These are phyloP conservation scores for Drosophila pseudotalamancana DNA, from an alignment of 2,888 invertebrate genomes.

Conservation along the genomic window DNA sequence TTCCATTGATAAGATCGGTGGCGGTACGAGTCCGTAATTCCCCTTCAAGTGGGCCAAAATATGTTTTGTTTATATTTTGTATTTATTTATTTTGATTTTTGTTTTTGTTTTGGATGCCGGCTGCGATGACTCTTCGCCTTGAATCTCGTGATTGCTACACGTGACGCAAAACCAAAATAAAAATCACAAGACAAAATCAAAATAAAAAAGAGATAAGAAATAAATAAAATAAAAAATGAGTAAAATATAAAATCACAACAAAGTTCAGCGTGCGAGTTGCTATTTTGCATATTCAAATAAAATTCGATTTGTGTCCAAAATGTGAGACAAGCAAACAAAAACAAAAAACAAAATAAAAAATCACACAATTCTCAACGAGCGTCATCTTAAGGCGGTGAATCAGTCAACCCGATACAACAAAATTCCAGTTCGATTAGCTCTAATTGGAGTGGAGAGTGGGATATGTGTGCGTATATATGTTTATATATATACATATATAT, in stretches of 20 bases:
- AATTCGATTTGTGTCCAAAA: conserved; percentile 54
- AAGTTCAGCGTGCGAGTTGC: conserved; percentile 44
- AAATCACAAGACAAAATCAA: conserved; percentile 36
- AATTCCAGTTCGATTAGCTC: conserved; percentile 41
- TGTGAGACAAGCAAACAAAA: conserved; percentile 42
- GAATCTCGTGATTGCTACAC: conserved; percentile 47
- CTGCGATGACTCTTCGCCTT: conserved; percentile 25
- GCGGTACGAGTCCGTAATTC: conserved; percentile 26
- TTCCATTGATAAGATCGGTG: neutral
- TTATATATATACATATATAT: too few species aligned
- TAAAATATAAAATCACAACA: conserved; percentile 33
- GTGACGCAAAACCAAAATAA: conserved; percentile 52
- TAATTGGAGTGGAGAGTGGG: conserved; percentile 26
- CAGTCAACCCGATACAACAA: conserved; percentile 28
- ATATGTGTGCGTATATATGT: too few species aligned
- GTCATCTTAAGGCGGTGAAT: conserved; percentile 57
- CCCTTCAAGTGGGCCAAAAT: conserved; percentile 39
- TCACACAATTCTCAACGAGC: conserved; percentile 34
- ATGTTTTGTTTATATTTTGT: neutral
- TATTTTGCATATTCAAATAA: conserved; percentile 74
- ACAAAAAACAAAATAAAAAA: too few species aligned
- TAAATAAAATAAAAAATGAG: conserved; percentile 30
- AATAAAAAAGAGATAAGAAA: conserved; percentile 15
- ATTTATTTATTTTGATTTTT: conserved; percentile 3
- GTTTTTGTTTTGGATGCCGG: conserved; percentile 15